Evolutionary conservation across 2,888 invertebrate genomes (phyloP).

Genomic region (Drosophila macrospina): DNA sequence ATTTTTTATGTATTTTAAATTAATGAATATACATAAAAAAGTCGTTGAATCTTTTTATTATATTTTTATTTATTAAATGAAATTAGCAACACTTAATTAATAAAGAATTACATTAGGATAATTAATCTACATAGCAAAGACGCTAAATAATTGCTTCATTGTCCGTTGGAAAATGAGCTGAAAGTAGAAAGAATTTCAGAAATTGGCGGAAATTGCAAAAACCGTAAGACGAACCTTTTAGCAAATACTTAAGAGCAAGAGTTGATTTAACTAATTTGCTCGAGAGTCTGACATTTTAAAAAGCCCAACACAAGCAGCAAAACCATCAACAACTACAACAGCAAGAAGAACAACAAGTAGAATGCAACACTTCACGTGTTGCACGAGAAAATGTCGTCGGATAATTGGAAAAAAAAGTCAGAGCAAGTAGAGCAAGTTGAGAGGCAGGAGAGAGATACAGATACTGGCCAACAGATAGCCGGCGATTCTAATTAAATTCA

Average conservation of each 20-base stretch:
- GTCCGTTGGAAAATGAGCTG: background rate
- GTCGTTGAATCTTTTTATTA: no score
- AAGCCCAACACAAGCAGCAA: constrained; percentile 17
- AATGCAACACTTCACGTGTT: constrained; percentile 51
- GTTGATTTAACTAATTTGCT: constrained; percentile 70
- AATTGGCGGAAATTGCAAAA: background rate
- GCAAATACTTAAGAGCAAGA: constrained; percentile 35
- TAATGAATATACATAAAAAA: no score
- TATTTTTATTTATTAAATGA: no score
- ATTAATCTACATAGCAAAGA: background rate
- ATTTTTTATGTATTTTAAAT: no score
- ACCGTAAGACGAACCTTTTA: constrained; percentile 27
- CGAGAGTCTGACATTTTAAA: constrained; percentile 38
- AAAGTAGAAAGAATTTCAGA: background rate
- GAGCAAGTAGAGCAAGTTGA: background rate
- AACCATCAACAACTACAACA: constrained; percentile 9
- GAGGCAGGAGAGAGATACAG: constrained; percentile 35
- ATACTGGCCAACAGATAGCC: constrained; percentile 61
- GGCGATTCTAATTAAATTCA: constrained; percentile 78
- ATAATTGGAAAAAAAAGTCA: constrained; percentile 54
- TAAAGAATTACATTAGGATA: no score
- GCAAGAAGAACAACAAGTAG: background rate
- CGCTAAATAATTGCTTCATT: background rate
- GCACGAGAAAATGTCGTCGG: constrained; percentile 51
- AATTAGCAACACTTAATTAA: no score